phyloP scores from a whole-genome alignment of 2,113 vertebrate species.

The Semnornis frantzii region DNA sequence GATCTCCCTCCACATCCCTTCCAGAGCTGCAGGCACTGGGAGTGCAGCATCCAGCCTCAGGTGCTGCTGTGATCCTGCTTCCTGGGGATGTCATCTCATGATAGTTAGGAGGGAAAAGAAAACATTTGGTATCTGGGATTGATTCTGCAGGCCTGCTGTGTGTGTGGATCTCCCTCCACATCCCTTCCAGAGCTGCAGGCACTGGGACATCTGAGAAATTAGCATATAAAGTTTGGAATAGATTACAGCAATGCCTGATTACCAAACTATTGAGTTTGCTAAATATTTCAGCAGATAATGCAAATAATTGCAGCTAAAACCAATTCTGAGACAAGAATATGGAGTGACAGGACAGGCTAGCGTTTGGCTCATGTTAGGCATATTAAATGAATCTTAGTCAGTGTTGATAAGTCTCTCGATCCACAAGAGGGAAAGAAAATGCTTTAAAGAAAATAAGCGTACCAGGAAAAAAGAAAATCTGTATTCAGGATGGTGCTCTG shows the following conservation, averaged over 20 bases:
- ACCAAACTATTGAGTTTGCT: background rate
- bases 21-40: background rate
- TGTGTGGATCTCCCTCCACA: no score
- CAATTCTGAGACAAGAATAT: background rate
- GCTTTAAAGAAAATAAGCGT: slow-evolving; percentile 30
- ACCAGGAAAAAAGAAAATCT: slow-evolving; percentile 44
- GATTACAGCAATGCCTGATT: background rate
- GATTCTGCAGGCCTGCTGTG: no score
- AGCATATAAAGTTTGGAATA: background rate
- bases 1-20: background rate
- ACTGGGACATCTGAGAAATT: background rate
- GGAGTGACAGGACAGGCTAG: background rate
- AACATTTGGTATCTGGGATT: no score
- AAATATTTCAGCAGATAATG: slow-evolving; percentile 38
- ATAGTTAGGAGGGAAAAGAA: background rate
- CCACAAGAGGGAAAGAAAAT: background rate
- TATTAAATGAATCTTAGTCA: slow-evolving; percentile 21
- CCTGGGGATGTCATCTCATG: background rate
- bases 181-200: no score
- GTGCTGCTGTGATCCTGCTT: background rate
- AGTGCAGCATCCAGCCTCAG: background rate
- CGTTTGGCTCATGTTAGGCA: background rate
- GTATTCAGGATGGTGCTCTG: slow-evolving; percentile 36
- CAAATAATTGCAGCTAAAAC: background rate
- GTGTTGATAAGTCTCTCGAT: slow-evolving; percentile 27